Evolutionary conservation across 2,113 vertebrate species (phyloP).

Genomic region (Haemorhous mexicanus): DNA sequence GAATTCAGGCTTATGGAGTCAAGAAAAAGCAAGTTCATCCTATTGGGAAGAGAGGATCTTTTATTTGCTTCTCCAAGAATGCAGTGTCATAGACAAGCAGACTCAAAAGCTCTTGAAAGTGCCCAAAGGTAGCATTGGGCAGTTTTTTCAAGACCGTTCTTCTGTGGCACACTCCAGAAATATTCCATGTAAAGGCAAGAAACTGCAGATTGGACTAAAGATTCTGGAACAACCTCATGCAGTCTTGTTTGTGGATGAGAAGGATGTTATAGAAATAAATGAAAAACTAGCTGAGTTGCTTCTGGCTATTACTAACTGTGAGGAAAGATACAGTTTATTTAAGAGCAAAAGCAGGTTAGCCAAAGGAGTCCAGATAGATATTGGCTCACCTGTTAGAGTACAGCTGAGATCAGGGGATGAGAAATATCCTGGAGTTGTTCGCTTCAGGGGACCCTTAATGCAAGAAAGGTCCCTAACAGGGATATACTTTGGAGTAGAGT

Average conservation of each 20-base stretch:
- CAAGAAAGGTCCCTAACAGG: constrained; percentile 89
- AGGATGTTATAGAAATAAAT: constrained; percentile 89
- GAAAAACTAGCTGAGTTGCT: constrained; percentile 92
- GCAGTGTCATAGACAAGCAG: constrained; percentile 87
- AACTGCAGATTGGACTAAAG: constrained; percentile 84
- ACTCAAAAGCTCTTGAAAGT: constrained; percentile 90
- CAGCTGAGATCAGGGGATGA: constrained; percentile 91
- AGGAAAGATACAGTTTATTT: constrained; percentile 90
- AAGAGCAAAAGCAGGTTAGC: constrained; percentile 83
- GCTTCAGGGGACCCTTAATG: constrained; percentile 91
- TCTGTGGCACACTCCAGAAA: constrained; percentile 82
- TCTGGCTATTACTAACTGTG: constrained; percentile 95
- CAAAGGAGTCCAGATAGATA: constrained; percentile 87
- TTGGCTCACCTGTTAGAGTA: constrained; percentile 89
- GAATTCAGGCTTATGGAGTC: constrained; percentile 94
- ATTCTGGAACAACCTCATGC: constrained; percentile 92
- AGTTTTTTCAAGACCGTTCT: constrained; percentile 91
- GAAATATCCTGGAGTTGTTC: constrained; percentile 91
- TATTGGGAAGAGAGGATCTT: constrained; percentile 93
- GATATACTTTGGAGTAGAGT: constrained; percentile 96
- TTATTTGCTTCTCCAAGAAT: constrained; percentile 93
- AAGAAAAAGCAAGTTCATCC: constrained; percentile 89
- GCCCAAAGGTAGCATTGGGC: constrained; percentile 91
- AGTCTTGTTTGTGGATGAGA: constrained; percentile 88
- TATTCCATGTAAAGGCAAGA: constrained; percentile 92